These are phyloP conservation scores for Heterotilapia buettikoferi DNA, from an alignment of 2,113 vertebrate genomes.

Conservation along the genomic window DNA sequence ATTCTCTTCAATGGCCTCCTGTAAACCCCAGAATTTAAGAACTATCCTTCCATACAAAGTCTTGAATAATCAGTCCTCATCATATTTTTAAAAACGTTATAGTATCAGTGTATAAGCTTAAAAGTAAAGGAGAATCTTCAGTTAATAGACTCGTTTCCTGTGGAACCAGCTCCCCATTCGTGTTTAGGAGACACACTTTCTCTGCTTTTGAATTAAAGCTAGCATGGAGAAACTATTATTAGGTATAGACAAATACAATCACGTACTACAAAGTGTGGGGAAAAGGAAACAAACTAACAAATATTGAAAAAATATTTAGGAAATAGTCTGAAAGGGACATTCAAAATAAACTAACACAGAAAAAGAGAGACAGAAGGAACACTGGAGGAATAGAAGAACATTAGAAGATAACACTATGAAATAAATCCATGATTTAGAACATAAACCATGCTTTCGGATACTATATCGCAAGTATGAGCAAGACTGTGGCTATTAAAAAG, in stretches of 20 bases:
- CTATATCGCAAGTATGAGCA: background rate
- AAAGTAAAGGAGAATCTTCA: background rate
- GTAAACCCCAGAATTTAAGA: background rate
- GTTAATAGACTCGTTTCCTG: background rate
- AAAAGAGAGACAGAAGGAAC: background rate
- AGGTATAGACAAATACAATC: background rate
- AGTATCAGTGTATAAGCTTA: background rate
- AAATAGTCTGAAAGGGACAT: background rate
- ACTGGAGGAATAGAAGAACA: fast-evolving
- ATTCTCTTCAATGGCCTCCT: background rate
- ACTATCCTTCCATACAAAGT: background rate
- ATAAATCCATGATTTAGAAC: background rate
- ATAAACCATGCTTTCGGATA: background rate
- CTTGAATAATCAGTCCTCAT: background rate
- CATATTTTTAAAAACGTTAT: background rate
- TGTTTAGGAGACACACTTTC: fast-evolving
- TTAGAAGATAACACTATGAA: background rate
- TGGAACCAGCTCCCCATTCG: background rate
- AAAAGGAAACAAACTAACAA: background rate
- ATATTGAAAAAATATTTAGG: background rate
- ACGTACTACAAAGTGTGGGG: fast-evolving
- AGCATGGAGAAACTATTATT: background rate
- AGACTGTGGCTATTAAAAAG: background rate
- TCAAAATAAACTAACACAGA: background rate
- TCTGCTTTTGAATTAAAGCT: background rate